These are phyloP conservation scores for Eutrigla gurnardus DNA, from an alignment of 2,797 vertebrate genomes.

Conservation along the genomic window DNA sequence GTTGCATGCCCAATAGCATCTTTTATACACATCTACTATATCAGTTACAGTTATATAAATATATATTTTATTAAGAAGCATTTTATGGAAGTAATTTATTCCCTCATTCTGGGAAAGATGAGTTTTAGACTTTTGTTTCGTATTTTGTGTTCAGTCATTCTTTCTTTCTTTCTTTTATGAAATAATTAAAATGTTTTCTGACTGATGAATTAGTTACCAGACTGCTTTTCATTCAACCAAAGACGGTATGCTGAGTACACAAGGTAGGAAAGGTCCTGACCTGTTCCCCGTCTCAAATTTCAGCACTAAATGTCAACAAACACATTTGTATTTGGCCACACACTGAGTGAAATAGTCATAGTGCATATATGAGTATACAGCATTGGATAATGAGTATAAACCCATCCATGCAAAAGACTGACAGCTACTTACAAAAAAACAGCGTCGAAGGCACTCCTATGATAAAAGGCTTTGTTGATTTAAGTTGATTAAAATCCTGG, in stretches of 20 bases:
- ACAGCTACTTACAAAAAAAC: not conserved
- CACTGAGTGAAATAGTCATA: not conserved
- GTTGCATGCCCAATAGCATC: not conserved
- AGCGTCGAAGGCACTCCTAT: not conserved
- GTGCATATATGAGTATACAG: conserved; percentile 7
- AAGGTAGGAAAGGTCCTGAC: not conserved
- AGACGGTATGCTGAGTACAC: not conserved
- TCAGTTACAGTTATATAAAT: not conserved
- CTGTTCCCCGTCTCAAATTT: conserved; percentile 22
- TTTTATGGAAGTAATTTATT: too few relatives aligned
- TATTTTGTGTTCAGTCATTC: too few relatives aligned
- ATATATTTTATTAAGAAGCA: not conserved
- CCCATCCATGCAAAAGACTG: conserved; percentile 12
- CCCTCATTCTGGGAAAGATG: too few relatives aligned
- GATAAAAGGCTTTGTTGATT: not conserved
- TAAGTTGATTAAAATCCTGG: not conserved
- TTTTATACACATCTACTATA: not conserved
- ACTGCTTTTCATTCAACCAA: not conserved
- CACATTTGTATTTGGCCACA: not conserved
- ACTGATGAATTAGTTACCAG: not conserved
- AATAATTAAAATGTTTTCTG: not conserved
- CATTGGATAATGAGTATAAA: not conserved
- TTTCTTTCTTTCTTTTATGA: not conserved
- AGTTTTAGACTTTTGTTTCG: too few relatives aligned
- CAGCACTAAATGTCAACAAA: conserved; percentile 14